phyloP scores from a whole-genome alignment of 2,113 vertebrate species.

The Apodemus speciosus region DNA sequence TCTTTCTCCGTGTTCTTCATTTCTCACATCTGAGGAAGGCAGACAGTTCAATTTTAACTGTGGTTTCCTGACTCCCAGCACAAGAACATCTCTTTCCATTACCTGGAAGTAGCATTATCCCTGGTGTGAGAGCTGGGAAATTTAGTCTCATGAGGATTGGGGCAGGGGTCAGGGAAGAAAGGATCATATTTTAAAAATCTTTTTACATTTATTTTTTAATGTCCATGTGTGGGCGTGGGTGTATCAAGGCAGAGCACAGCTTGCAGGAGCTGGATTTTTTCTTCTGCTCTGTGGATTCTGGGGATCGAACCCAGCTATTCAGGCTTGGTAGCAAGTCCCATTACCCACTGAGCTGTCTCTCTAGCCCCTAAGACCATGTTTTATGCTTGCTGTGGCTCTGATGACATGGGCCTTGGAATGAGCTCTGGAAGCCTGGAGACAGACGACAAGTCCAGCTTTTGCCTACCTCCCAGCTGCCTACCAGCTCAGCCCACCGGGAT shows the following conservation, averaged over 20 bases:
- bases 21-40: slow-evolving; percentile 33
- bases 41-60: slow-evolving; percentile 58
- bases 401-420: too few species aligned
- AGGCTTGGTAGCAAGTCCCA: not conserved
- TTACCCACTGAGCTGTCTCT: not conserved
- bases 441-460: not conserved
- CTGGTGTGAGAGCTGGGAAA: not conserved
- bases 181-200: not conserved
- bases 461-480: not conserved
- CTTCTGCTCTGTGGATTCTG: not conserved
- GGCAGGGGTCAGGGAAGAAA: not conserved
- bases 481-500: not conserved
- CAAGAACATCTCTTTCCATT: slow-evolving; percentile 14
- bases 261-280: not conserved
- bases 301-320: not conserved
- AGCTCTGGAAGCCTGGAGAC: not conserved
- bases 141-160: not conserved
- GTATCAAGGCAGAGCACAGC: not conserved
- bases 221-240: not conserved
- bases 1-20: slow-evolving; percentile 42
- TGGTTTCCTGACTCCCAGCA: not conserved
- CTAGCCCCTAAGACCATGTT: not conserved
- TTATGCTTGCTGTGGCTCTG: not conserved
- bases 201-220: not conserved
- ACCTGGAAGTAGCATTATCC: not conserved